Base-by-base conservation (phyloP, 2,888 invertebrate genomes). In the Sphaerophoria rueppellii region DNA sequence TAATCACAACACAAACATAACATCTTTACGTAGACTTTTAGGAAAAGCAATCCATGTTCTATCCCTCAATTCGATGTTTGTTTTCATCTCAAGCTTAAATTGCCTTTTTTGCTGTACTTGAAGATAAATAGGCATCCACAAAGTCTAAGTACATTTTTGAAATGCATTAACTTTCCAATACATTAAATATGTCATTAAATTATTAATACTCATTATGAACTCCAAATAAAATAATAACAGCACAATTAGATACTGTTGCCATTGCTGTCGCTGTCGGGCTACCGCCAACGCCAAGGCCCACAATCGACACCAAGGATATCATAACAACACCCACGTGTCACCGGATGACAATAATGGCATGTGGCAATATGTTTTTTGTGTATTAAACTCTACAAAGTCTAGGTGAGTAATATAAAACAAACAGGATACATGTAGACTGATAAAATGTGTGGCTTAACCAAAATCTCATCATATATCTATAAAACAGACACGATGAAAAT, bases 121-220 rank as follows among this genome's bases (percentile, higher is more conserved):
- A 43, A 60, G 24, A 12, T 43, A 40, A 12, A 40, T 14, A 58
- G 40, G 16, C 16, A 40, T 16, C 5, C 32, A 61, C 7, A 24
- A 24, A 24, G 24, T 24, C 32, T 61, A 34, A n/a, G 7, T 61
- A 32, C n/a, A 34, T 58, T 61, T 61, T 61, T 61, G 61, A 46
- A 61, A 46, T 46, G 46, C 46, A 32, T 61, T 52, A 40, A 71
- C 52, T 72, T 72, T 72, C 71, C 50, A 50, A 60, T 14, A 37
- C 71, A 72, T 72, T 72, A 40, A 72, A 60, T 72, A 50, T 60
- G 57, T 60, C 58, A 72, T 72, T 72, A 60, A 72, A 24, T 58
- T 43, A 65, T 69, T 69, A 72, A 50, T 60, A 60, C 11, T 40
- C 52, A 72, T 72, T 52, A 72, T 52, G 60, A 72, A 60, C 40